Evolutionary conservation across 2,888 invertebrate genomes (phyloP), one percentile per base, ranked within the genome.

Genomic region (Hesperia comma): DNA sequence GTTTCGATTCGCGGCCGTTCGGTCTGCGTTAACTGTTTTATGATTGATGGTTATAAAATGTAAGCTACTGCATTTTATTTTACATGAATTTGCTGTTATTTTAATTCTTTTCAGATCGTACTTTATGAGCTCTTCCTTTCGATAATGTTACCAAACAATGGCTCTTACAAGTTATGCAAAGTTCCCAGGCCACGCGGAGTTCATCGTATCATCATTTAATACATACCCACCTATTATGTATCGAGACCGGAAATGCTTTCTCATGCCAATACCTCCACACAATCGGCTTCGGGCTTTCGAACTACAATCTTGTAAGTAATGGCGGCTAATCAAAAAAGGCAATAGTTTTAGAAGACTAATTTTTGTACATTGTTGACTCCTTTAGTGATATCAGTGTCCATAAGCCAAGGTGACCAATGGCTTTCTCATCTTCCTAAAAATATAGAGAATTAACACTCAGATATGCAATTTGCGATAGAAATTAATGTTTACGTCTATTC

Each of bases 1-100:
- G 64, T 60, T 54, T 43, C 62, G 57, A 46, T 61, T 67, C 46
- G 67, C 67, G 54, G n/a, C n/a, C 46, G 56, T 64, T 53, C 37
- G 41, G 53, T 58, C 51, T 19, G 51, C 21, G 10, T 41, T 61
- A 54, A 54, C 32, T 8, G 17, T 41, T 15, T 54, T 17, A n/a
- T 43, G 17, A 17, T 46, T 58, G 17, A 17, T 46, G 55, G 37
- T 55, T 8, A 46, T 17, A 17, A 46, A 17, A 17, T 17, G 17
- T 15, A 46, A 46, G 43, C 43, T 46, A 46, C 43, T 37, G 8
- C n/a, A 6, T 19, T 49, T 49, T 4, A 49, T 1, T 19, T 49
- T 49, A 19, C 19, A 12, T 6, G 8, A 19, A 19, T 12, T 12
- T 19, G 6, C 19, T 19, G 17, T 49, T 49, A 49, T 49, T 17